phyloP scores from a whole-genome alignment of 2,113 vertebrate genomes.

The Zosterops hypoxanthus region DNA sequence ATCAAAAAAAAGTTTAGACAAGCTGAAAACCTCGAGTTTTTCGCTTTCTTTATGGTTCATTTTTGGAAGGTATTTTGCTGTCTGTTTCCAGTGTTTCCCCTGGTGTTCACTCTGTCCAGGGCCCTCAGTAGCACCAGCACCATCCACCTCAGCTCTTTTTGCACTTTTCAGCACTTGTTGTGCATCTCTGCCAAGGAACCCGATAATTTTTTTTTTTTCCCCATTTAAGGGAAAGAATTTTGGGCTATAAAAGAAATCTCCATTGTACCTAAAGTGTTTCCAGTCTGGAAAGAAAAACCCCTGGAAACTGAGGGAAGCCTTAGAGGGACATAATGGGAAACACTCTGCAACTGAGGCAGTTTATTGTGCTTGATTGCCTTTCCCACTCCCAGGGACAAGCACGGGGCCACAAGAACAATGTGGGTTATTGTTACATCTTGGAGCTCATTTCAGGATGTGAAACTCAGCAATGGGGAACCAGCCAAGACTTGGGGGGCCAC shows the following conservation, averaged over 20 bases:
- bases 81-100: not conserved
- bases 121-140: not conserved
- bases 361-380: not conserved
- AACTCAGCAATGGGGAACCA: not conserved
- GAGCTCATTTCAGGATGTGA: not conserved
- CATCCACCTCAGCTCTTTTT: not conserved
- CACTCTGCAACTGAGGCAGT: not conserved
- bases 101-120: not conserved
- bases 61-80: not conserved
- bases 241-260: not conserved
- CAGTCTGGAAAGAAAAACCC: not conserved
- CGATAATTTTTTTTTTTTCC: not conserved
- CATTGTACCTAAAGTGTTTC: not conserved
- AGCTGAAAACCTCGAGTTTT: not conserved
- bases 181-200: not conserved
- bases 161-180: not conserved
- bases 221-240: constrained; percentile 15
- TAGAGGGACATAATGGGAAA: not conserved
- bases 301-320: constrained; percentile 5
- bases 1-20: not conserved
- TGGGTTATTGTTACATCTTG: not conserved
- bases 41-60: not conserved
- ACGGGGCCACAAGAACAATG: not conserved
- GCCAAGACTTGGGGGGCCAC: not conserved
- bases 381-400: not conserved